Base-by-base conservation (phyloP, 2,113 vertebrate genomes). In the Protomyctophum bolini region DNA sequence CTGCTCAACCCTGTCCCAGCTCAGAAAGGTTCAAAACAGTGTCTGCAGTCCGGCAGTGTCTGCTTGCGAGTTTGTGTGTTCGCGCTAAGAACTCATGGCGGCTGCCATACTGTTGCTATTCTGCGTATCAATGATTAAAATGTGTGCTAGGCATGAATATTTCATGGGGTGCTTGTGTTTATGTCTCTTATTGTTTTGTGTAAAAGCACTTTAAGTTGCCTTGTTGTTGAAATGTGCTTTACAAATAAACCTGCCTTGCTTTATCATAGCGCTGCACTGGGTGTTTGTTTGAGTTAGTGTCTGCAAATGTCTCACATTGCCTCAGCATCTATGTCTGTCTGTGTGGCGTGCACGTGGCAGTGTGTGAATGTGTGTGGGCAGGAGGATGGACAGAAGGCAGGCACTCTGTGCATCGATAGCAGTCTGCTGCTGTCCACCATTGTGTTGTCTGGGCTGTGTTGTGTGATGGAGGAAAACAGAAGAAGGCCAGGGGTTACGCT, bases 41-140 rank as follows among this genome's bases (percentile, higher is more conserved):
- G 33, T 41, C 33, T 41, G 33, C 33, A 6, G 33, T 41, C 33
- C 33, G 21, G 21, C 33, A 41, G 3, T 41, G 33, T 41, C 3
- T 41, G 50, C 50, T 6, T 52, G 50, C 2, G 50, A 21, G 21
- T 21, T 21, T 21, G 21, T 21, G 21, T 21, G 21, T 21, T 21
- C 21, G 58, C 49, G 51, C 33, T 62, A 46, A 4, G 46, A 58
- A 61, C 51, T 68, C 41, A 60, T 6, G 6, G 55, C 1, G 45
- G 50, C 73, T 59, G 68, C 69, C 66, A 68, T 63, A 57, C 80
- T 80, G 81, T 79, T 84, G 82, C 79, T 67, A 51, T 70, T 58
- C 72, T 68, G 81, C n/a, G 58, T 80, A 80, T 89, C 55, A 90
- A 87, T 82, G 69, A 90, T 84, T 90, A 76, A 89, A 90, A 88